Conservation (phyloP, 2,797 vertebrate genomes). For the Chiloscyllium punctatum region DNA sequence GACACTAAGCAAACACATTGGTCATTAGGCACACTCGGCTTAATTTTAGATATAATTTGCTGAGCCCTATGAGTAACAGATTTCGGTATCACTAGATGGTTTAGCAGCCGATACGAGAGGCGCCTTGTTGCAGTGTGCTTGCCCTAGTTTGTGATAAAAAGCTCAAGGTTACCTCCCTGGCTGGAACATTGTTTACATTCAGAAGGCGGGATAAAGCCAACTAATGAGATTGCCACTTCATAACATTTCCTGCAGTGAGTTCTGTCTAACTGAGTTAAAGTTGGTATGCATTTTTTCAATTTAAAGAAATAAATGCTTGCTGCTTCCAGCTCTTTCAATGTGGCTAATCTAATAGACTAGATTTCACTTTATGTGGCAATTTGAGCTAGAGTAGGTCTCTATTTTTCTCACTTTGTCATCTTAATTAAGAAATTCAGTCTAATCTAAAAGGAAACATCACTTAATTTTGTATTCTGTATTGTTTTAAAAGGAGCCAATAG, state of each 20-base stretch:
- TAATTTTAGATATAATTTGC: constrained; percentile 21
- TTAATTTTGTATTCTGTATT: not conserved
- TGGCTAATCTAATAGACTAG: not conserved
- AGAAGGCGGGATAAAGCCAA: constrained; percentile 26
- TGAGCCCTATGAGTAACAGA: constrained; percentile 10
- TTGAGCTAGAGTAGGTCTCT: not conserved
- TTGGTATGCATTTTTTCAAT: not conserved
- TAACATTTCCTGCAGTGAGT: constrained; percentile 35
- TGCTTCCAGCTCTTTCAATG: constrained; percentile 6
- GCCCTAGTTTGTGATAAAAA: constrained; percentile 35
- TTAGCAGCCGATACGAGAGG: constrained; percentile 18
- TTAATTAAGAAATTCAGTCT: constrained; percentile 22
- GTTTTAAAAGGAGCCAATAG: not conserved
- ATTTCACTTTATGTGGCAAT: not conserved
- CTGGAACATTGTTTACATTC: constrained; percentile 35
- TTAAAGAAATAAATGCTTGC: not conserved
- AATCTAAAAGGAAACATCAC: not conserved
- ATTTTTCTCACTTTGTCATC: not conserved
- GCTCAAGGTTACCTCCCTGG: constrained; percentile 38
- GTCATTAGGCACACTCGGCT: not conserved
- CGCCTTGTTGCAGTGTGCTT: constrained; percentile 26
- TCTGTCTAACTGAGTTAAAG: constrained; percentile 32
- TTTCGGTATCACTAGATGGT: constrained; percentile 21
- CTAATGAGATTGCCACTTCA: constrained; percentile 35
- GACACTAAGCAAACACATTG: not conserved